These are phyloP conservation scores for Athene noctua DNA, from an alignment of 2,113 vertebrate species.

Conservation along the genomic window DNA sequence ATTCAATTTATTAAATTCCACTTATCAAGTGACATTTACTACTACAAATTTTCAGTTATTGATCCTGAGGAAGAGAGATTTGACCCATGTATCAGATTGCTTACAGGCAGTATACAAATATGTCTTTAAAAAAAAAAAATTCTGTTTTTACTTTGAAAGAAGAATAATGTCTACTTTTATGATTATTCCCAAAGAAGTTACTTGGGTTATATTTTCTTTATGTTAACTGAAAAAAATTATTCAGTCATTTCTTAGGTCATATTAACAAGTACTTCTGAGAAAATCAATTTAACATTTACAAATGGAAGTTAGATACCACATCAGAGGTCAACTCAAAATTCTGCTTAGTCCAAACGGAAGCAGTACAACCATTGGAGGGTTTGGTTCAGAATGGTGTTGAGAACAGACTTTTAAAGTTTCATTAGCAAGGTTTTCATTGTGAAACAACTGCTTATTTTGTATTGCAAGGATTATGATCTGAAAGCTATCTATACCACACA, in stretches of 20 bases:
- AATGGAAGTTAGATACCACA: background rate
- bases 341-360: background rate
- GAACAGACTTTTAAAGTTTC: background rate
- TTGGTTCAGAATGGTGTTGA: background rate
- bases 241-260: background rate
- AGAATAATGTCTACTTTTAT: background rate
- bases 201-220: background rate
- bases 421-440: background rate
- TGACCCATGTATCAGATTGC: background rate
- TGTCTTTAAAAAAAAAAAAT: background rate
- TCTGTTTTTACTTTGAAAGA: background rate
- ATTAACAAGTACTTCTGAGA: background rate
- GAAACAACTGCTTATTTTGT: background rate
- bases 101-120: background rate
- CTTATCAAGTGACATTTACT: conserved; percentile 26
- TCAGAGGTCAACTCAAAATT: background rate
- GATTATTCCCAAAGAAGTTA: background rate
- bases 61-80: background rate
- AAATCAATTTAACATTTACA: background rate
- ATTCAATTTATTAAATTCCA: background rate
- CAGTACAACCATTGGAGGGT: background rate
- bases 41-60: background rate
- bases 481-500: background rate
- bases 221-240: background rate
- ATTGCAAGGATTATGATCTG: background rate